phyloP scores from a whole-genome alignment of 2,888 invertebrate species.

The Philereme vetulata region DNA sequence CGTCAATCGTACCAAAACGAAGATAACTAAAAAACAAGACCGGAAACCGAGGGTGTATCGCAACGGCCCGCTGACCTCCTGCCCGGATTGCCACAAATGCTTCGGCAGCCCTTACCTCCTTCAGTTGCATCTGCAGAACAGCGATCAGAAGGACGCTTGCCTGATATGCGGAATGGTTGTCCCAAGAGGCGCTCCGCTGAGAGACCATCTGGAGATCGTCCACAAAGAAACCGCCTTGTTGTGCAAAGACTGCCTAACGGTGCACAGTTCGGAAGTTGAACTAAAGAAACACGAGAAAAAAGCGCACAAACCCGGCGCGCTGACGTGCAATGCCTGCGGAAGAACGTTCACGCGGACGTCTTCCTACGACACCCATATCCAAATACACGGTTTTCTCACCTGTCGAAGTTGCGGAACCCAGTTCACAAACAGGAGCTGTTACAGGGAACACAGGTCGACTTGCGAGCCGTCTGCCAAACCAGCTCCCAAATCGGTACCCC shows the following conservation, averaged over 20 bases:
- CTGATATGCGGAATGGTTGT: constrained; percentile 58
- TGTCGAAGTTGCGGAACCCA: constrained; percentile 66
- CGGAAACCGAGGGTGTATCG: constrained; percentile 49
- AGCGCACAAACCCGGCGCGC: constrained; percentile 55
- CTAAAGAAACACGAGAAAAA: constrained; percentile 53
- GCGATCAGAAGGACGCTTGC: constrained; percentile 71
- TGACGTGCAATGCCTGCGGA: constrained; percentile 68
- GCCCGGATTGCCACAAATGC: constrained; percentile 66
- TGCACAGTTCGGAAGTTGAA: constrained; percentile 51
- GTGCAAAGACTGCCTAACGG: constrained; percentile 63
- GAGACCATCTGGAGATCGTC: constrained; percentile 51
- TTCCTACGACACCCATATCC: constrained; percentile 63
- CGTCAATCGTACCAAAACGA: constrained; percentile 52
- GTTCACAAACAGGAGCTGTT: constrained; percentile 70
- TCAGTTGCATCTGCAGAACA: constrained; percentile 66
- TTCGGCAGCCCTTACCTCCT: constrained; percentile 65
- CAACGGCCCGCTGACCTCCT: constrained; percentile 56
- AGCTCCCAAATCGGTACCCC: constrained; percentile 51
- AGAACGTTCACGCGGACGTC: constrained; percentile 58
- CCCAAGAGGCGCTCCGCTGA: constrained; percentile 57
- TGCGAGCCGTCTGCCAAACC: constrained; percentile 74
- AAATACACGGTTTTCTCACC: constrained; percentile 71
- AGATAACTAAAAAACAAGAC: constrained; percentile 40
- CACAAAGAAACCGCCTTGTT: constrained; percentile 52
- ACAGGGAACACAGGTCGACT: constrained; percentile 64